phyloP scores from a whole-genome alignment of 2,888 invertebrate species.

The Endotricha flammealis region DNA sequence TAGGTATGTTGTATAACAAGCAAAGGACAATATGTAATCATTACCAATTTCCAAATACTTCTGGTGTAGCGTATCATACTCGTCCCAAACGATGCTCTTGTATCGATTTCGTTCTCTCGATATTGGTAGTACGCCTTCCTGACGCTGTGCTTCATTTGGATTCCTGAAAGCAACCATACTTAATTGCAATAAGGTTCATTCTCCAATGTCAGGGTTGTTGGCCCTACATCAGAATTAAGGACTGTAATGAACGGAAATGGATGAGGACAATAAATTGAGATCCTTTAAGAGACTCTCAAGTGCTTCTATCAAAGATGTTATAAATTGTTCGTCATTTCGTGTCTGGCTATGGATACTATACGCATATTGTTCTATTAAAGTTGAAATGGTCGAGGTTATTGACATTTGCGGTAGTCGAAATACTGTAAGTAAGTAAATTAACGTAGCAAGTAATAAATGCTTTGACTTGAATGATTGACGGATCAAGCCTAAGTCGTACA shows the following conservation, averaged over 20 bases:
- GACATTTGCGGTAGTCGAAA: no score
- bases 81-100: constrained; percentile 92
- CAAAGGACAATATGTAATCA: no score
- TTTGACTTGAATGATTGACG: no score
- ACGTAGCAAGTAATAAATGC: no score
- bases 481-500: no score
- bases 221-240: constrained; percentile 6
- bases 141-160: constrained; percentile 90
- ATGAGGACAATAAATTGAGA: constrained; percentile 12
- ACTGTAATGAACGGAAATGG: constrained; percentile 11
- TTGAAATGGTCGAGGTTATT: no score
- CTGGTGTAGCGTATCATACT: constrained; percentile 94
- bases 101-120: constrained; percentile 91
- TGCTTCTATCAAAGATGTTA: constrained; percentile 8
- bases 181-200: constrained; percentile 6
- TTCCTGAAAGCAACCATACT: constrained; percentile 74
- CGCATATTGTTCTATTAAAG: no score
- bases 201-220: neutral
- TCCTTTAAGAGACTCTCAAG: constrained; percentile 10
- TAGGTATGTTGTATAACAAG: no score
- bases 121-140: constrained; percentile 86
- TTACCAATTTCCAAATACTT: constrained; percentile 96
- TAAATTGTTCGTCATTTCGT: constrained; percentile 9
- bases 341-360: no score
- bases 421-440: no score